phyloP scores from a whole-genome alignment of 2,888 invertebrate species.

The Gasteruption jaculator region DNA sequence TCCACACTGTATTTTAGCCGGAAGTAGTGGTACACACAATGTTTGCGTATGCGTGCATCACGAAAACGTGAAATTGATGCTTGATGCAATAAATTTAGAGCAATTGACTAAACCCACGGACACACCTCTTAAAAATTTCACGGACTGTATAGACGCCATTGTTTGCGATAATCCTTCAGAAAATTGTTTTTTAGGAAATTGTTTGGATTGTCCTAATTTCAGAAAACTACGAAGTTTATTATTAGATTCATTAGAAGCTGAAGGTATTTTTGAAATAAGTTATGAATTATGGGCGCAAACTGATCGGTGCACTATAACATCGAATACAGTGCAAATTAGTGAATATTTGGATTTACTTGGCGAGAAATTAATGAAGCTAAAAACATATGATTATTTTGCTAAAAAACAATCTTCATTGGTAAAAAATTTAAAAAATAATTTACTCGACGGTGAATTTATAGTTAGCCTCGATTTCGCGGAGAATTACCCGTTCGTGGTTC shows the following conservation, averaged over 20 bases:
- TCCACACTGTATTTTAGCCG: constrained; percentile 21
- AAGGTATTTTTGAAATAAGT: constrained; percentile 6
- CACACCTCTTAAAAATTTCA: constrained; percentile 5
- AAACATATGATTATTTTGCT: constrained; percentile 14
- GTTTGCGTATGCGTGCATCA: constrained; percentile 22
- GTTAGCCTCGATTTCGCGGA: constrained; percentile 15
- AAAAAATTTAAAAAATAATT: not conserved
- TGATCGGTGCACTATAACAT: constrained; percentile 13
- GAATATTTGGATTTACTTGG: too few relatives aligned
- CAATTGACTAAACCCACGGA: constrained; percentile 4
- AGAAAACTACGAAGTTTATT: not conserved
- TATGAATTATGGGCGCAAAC: constrained; percentile 10
- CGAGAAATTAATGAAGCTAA: too few relatives aligned
- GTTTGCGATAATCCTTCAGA: constrained; percentile 10
- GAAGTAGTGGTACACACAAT: constrained; percentile 20
- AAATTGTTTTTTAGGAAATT: constrained; percentile 9
- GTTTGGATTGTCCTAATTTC: constrained; percentile 18
- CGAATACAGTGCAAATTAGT: too few relatives aligned
- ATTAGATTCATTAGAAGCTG: constrained; percentile 5
- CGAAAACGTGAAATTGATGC: constrained; percentile 20
- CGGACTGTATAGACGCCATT: constrained; percentile 12
- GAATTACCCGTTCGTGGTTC: constrained; percentile 18
- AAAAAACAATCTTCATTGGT: constrained; percentile 11
- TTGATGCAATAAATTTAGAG: constrained; percentile 11
- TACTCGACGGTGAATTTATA: constrained; percentile 15